Evolutionary conservation across 2,888 invertebrate genomes (phyloP).

Genomic region (Hymenopus coronatus): DNA sequence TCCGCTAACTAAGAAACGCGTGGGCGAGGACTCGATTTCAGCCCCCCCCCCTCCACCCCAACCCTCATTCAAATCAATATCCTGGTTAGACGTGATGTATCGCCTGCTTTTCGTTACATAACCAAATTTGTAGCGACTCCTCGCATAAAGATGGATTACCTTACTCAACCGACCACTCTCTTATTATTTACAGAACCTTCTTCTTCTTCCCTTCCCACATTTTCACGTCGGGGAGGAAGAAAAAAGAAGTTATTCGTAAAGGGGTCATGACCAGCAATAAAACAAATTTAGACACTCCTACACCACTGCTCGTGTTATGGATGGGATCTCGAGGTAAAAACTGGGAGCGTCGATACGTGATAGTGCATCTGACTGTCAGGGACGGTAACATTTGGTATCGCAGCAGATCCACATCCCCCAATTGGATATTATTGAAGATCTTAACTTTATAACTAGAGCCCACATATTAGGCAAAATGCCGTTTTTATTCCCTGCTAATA

Average conservation of each 20-base stretch:
- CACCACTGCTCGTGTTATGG: neutral
- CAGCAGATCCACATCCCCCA: no score
- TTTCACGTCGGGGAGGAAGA: neutral
- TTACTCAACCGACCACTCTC: neutral
- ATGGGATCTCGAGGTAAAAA: neutral
- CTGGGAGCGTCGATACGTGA: neutral
- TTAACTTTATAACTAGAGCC: no score
- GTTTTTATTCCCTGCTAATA: no score
- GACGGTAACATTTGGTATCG: no score
- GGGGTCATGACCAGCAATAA: neutral
- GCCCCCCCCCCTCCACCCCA: no score
- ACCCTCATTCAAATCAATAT: neutral
- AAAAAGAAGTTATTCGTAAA: neutral
- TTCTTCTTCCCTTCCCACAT: neutral
- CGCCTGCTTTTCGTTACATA: neutral
- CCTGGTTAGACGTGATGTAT: neutral
- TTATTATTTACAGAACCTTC: neutral
- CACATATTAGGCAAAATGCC: no score
- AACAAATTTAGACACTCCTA: neutral
- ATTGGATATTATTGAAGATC: no score
- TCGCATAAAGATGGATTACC: neutral
- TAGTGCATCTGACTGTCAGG: no score
- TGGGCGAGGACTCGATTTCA: no score
- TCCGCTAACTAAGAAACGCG: no score
- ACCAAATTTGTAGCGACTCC: neutral